Conservation (phyloP, 2,797 vertebrate genomes). For the Cygnus olor region DNA sequence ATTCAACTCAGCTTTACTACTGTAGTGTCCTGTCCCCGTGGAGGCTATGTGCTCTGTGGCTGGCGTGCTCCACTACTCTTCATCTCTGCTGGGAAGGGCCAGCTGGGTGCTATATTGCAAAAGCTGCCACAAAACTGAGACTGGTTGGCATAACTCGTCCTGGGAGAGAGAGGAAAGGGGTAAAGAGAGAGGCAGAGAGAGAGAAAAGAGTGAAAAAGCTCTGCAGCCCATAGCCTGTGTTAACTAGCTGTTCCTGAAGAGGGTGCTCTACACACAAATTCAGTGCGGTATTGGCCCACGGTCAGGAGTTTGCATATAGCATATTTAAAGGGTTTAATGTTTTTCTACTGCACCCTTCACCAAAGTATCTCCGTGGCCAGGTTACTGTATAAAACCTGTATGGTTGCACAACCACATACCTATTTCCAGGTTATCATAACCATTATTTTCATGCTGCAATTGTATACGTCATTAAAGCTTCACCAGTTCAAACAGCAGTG, state of each 20-base stretch:
- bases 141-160: accelerated
- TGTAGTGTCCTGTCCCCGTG: not conserved
- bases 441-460: not conserved
- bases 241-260: not conserved
- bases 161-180: not conserved
- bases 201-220: not conserved
- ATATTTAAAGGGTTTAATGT: not conserved
- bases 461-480: not conserved
- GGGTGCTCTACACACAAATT: not conserved
- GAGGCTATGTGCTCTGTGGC: not conserved
- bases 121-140: not conserved
- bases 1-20: not conserved
- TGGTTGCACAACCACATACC: not conserved
- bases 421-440: not conserved
- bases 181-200: not conserved
- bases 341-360: not conserved
- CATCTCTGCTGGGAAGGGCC: not conserved
- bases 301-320: not conserved
- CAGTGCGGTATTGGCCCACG: not conserved
- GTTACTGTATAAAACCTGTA: not conserved
- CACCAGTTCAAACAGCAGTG: not conserved
- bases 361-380: not conserved
- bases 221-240: accelerated
- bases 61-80: not conserved
- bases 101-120: not conserved